phyloP scores from a whole-genome alignment of 2,113 vertebrate species.

The Danionella cerebrum region DNA sequence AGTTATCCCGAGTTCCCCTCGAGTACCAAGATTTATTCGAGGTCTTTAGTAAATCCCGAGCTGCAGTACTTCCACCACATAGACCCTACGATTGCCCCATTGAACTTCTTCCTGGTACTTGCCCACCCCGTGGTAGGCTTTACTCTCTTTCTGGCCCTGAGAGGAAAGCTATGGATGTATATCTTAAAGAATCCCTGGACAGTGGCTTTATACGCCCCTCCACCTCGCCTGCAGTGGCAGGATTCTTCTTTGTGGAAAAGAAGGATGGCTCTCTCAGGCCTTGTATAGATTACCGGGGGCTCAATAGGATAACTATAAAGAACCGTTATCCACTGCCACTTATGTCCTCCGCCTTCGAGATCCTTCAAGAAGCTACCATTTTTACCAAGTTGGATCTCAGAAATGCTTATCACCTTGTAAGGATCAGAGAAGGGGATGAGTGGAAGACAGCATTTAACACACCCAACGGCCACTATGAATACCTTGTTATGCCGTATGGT shows the following conservation, averaged over 20 bases:
- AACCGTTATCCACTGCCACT: not conserved
- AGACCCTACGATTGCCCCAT: too few relatives aligned
- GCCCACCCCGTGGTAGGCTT: too few relatives aligned
- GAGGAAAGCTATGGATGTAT: too few relatives aligned
- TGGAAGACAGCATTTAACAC: not conserved
- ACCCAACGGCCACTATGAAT: not conserved
- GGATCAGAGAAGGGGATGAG: not conserved
- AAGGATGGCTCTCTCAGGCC: not conserved
- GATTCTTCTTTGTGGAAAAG: not conserved
- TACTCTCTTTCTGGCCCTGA: too few relatives aligned
- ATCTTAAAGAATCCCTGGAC: too few relatives aligned
- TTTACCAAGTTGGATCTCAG: not conserved
- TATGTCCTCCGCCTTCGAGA: not conserved
- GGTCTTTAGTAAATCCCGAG: too few relatives aligned
- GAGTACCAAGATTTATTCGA: not conserved
- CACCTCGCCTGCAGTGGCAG: not conserved
- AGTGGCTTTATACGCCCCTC: too few relatives aligned
- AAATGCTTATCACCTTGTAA: not conserved
- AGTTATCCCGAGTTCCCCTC: not conserved
- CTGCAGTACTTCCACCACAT: too few relatives aligned
- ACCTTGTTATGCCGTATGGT: not conserved
- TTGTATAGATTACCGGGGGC: not conserved
- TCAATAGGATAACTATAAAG: not conserved
- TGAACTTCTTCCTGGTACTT: too few relatives aligned
- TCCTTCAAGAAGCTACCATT: not conserved